Conservation (phyloP, 2,888 invertebrate genomes). For the Volucella inanis region DNA sequence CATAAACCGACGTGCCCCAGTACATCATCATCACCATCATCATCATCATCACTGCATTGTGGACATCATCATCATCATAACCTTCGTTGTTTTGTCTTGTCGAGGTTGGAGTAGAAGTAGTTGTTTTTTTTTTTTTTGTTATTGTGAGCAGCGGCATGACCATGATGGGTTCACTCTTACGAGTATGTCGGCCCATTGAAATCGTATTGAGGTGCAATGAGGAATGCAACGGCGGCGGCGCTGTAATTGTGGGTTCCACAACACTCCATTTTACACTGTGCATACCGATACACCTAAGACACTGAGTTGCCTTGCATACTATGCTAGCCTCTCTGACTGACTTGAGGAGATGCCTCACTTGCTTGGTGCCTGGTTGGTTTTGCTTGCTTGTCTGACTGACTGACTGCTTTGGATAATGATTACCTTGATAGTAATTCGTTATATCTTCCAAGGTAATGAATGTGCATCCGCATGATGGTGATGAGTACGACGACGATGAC, state of each 20-base stretch:
- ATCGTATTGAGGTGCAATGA: constrained; percentile 72
- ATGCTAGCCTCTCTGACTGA: constrained; percentile 24
- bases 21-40: constrained; percentile 59
- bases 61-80: constrained; percentile 16
- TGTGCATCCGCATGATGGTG: constrained; percentile 74
- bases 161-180: constrained; percentile 41
- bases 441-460: constrained; percentile 76
- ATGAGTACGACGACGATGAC: constrained; percentile 49
- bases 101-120: not conserved
- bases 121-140: not conserved
- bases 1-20: constrained; percentile 61
- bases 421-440: constrained; percentile 78
- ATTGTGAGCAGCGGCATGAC: constrained; percentile 11
- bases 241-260: constrained; percentile 75
- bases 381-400: constrained; percentile 73
- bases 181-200: constrained; percentile 15
- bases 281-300: constrained; percentile 42
- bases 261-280: constrained; percentile 74
- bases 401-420: constrained; percentile 80
- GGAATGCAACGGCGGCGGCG: constrained; percentile 71
- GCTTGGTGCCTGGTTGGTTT: constrained; percentile 49
- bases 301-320: constrained; percentile 37
- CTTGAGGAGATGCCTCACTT: not conserved
- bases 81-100: constrained; percentile 11
- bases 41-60: not conserved